Base-by-base conservation (phyloP, 53 echinoderm and acorn worm species). In the Arbacia lixula region DNA sequence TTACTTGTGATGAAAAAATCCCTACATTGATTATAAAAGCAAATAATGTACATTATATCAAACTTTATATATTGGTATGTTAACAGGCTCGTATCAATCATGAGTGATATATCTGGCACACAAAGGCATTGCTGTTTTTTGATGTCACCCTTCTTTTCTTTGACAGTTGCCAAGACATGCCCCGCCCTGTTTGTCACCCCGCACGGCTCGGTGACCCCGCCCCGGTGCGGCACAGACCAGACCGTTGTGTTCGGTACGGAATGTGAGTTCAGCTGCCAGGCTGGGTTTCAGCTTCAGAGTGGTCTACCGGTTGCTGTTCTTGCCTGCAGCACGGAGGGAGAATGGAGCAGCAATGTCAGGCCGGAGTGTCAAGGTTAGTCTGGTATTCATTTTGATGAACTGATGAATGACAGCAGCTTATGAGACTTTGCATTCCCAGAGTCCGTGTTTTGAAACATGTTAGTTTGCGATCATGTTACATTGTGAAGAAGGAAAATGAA, bases 211-310 rank as follows among this genome's bases (percentile, higher is more conserved):
- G 76, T 38, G 1, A 50, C 49, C 29, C 72, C 72, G 55, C 33
- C 37, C 0, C 52, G 64, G 28, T 88, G 89, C 38, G 16, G 37
- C 12, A 31, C 84, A 25, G 28, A 36, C 6, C 57, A 71, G 1
- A 29, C 62, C 5, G 89, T 92, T 19, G 80, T 38, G 22, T 89
- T 78, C n/a, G 86, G 85, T 6, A 80, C 89, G 9, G 78, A 57
- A 5, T 94, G 95, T 79, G 50, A 73, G 36, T 94, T 87, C 75
- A 64, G 51, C n/a, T 94, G 95, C 26, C 51, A 87, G 42, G 81
- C 62, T 14, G 92, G 95, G 8, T 75, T 89, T 56, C 89, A 89
- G 24, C 57, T 94, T 27, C 79, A 65, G 35, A 92, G 95, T 12
- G 71, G n/a, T n/a, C n/a, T n/a, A n/a, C n/a, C n/a, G n/a, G n/a